Evolutionary conservation across 2,888 invertebrate genomes (phyloP), one percentile per base, ranked within the genome.

Genomic region (Polyploca ridens): DNA sequence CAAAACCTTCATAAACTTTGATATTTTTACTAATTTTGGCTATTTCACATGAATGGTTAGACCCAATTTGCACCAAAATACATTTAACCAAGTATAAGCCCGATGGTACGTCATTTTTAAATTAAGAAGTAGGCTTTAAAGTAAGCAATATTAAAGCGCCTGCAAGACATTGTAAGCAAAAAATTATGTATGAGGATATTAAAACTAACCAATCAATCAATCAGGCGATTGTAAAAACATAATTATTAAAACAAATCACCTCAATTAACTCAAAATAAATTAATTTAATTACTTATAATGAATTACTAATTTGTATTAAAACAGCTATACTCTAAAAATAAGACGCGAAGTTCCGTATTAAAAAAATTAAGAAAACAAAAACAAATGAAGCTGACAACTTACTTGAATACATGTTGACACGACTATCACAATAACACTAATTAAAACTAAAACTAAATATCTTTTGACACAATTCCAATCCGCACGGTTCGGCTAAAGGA

Each of bases 371-470:
- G 1, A 38, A 46, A 13, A n/a, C 19, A 16, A 58, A 33, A 8
- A 33, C 57, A 62, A 33, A 7, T n/a, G 58, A n/a, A 58, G 41
- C 35, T 64, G 58, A 60, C 5, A 27, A 79, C 83, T 84, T 72
- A 83, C 84, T 82, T 8, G 82, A 76, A 78, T 81, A 80, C 84
- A 83, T 83, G 69, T 62, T 75, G 58, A n/a, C 5, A 44, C 33
- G 49, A 57, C 33, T 63, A 10, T 5, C 41, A 61, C 61, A 41
- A 27, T 19, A 61, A 61, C 41, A 41, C 41, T 41, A 19, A 16
- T 19, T 19, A 41, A 16, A 61, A 41, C 16, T 16, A 41, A 41
- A 41, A 61, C 27, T 16, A 41, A 41, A 19, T 41, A 60, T 13
- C 41, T 19, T 19, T 58, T 6, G 58, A 33, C 33, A 35, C 35